These are phyloP conservation scores for Muntiacus reevesi DNA, from an alignment of 2,113 vertebrate genomes.

Conservation along the genomic window DNA sequence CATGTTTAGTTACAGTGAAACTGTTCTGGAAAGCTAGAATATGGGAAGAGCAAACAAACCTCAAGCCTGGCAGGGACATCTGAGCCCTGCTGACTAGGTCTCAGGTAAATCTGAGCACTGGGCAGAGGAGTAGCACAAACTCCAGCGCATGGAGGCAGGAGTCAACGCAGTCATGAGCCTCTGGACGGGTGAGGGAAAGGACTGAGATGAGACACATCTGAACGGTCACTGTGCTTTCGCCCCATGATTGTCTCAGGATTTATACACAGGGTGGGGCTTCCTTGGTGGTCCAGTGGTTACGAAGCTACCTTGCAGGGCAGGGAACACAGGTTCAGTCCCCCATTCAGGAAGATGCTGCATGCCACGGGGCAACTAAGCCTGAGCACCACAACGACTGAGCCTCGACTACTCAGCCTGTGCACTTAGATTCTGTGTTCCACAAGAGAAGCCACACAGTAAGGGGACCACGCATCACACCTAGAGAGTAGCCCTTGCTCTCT, in stretches of 20 bases:
- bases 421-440: background rate
- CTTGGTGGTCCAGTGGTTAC: background rate
- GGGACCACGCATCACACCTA: rapidly evolving
- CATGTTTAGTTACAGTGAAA: background rate
- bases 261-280: background rate
- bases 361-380: background rate
- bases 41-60: background rate
- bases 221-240: background rate
- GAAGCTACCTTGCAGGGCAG: background rate
- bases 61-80: background rate
- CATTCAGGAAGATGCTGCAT: background rate
- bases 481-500: background rate
- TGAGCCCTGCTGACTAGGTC: background rate
- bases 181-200: rapidly evolving
- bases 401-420: background rate
- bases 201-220: too few species aligned
- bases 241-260: rapidly evolving
- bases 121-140: background rate
- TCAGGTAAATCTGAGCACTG: background rate
- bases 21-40: background rate
- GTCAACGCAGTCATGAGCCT: rapidly evolving
- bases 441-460: background rate
- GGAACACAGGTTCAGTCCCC: background rate
- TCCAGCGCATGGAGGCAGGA: background rate
- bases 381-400: background rate